phyloP scores from a whole-genome alignment of 1,140 invertebrate genomes.

The Chymomyza costata region DNA sequence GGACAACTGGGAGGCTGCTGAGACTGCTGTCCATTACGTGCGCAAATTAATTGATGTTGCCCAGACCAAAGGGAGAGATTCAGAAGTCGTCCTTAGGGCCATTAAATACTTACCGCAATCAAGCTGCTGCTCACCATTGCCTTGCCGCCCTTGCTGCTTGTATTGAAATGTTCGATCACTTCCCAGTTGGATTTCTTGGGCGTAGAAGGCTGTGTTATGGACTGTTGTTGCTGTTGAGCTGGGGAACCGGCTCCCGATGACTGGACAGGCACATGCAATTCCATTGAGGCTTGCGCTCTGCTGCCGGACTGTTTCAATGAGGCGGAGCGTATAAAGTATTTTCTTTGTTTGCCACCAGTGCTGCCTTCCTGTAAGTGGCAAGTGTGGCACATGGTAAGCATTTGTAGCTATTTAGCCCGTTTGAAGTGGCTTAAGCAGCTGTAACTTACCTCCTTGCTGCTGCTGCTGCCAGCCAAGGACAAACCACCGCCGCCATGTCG shows the following conservation, averaged over 20 bases:
- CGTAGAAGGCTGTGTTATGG: conserved; percentile 79
- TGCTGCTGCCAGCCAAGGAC: conserved; percentile 9
- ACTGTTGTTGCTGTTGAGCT: conserved; percentile 38
- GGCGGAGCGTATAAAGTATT: conserved; percentile 71
- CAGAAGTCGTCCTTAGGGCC: neutral
- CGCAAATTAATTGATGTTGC: conserved; percentile 62
- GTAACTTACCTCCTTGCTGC: conserved; percentile 65
- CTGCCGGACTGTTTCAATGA: conserved; percentile 63
- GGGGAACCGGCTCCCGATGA: conserved; percentile 44
- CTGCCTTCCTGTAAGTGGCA: conserved; percentile 13
- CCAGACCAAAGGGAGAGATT: neutral
- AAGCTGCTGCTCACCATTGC: conserved; percentile 77
- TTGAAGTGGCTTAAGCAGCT: neutral
- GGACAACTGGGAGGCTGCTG: conserved; percentile 10
- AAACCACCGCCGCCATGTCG: conserved; percentile 58
- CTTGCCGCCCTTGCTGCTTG: conserved; percentile 75
- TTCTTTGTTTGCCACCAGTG: conserved; percentile 43
- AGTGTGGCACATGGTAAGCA: neutral
- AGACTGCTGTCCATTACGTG: conserved; percentile 51
- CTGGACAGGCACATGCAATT: conserved; percentile 66
- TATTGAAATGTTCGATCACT: conserved; percentile 88
- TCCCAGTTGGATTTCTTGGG: conserved; percentile 90
- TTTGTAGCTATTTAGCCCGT: neutral
- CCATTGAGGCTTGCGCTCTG: conserved; percentile 57
- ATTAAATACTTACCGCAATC: conserved; percentile 76